A percentile compares a stretch with the other conserved stretches of the same genome.
phyloP scores from a whole-genome alignment of 2,888 invertebrate genomes.

The Xestia rhomboidea region DNA sequence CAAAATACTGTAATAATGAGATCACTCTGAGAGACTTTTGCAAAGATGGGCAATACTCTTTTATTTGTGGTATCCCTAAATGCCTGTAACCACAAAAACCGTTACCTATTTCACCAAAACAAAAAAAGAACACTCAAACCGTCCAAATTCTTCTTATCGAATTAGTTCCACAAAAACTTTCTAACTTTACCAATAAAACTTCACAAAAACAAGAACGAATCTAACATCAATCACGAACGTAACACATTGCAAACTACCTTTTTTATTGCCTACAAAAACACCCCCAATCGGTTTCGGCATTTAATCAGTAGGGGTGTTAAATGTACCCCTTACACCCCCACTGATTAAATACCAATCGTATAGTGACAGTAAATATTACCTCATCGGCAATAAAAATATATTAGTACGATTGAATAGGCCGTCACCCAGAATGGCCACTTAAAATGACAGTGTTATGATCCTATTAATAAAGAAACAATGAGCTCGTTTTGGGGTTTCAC shows the following conservation, averaged over 20 bases:
- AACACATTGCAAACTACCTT: constrained; percentile 46
- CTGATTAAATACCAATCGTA: constrained; percentile 54
- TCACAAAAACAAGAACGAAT: constrained; percentile 36
- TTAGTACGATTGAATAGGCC: constrained; percentile 54
- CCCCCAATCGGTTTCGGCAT: constrained; percentile 39
- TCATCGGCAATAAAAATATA: constrained; percentile 66
- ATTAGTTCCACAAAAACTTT: constrained; percentile 33
- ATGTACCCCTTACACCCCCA: constrained; percentile 21
- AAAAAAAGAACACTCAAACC: constrained; percentile 5
- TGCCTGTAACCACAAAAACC: not conserved
- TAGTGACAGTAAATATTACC: constrained; percentile 61
- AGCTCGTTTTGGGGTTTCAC: constrained; percentile 10
- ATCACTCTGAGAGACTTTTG: not conserved
- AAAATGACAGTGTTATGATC: constrained; percentile 44
- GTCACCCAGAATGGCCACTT: constrained; percentile 48
- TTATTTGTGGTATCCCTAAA: not conserved
- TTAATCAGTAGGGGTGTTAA: constrained; percentile 55
- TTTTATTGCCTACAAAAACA: constrained; percentile 51
- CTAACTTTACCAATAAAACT: constrained; percentile 46
- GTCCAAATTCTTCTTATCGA: constrained; percentile 21
- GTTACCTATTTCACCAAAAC: not conserved
- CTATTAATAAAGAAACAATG: constrained; percentile 42
- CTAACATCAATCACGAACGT: constrained; percentile 52
- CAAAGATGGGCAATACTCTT: not conserved
- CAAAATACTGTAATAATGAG: not conserved